These are phyloP conservation scores for Drosophila longiperda DNA, from an alignment of 2,888 invertebrate genomes.

Conservation along the genomic window DNA sequence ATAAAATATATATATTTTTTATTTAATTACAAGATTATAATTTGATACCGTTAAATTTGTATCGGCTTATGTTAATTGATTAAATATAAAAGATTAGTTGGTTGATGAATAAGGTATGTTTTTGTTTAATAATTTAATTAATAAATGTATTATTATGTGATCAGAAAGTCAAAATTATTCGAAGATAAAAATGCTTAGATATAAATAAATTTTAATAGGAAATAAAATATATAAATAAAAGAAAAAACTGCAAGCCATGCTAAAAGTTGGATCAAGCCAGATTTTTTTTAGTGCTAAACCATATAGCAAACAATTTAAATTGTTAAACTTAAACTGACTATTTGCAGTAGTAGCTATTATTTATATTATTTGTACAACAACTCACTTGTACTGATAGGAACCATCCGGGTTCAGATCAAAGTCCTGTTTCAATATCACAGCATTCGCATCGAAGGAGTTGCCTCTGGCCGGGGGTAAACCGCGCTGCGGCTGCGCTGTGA, in stretches of 20 bases:
- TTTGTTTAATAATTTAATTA: background rate
- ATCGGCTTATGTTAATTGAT: background rate
- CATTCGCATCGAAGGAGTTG: conserved; percentile 83
- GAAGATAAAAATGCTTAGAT: background rate
- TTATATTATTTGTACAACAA: conserved; percentile 20
- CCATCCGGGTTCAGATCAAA: conserved; percentile 86
- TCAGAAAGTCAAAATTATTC: background rate
- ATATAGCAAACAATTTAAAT: background rate
- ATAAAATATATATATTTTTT: background rate
- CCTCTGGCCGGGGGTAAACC: conserved; percentile 79
- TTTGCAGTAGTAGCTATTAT: background rate
- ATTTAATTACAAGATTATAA: background rate
- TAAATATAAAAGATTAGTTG: background rate
- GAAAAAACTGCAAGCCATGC: background rate
- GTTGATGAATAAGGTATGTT: too few relatives aligned
- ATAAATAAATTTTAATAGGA: background rate
- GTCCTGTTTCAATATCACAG: conserved; percentile 86
- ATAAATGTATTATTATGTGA: background rate
- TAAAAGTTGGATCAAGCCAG: background rate
- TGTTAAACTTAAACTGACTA: background rate
- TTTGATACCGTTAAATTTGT: background rate
- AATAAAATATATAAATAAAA: background rate
- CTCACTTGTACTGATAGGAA: conserved; percentile 86
- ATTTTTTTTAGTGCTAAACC: accelerated
- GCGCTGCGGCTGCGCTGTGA: conserved; percentile 82